Conservation (phyloP, 2,888 invertebrate species). For the Diogma glabrata region DNA sequence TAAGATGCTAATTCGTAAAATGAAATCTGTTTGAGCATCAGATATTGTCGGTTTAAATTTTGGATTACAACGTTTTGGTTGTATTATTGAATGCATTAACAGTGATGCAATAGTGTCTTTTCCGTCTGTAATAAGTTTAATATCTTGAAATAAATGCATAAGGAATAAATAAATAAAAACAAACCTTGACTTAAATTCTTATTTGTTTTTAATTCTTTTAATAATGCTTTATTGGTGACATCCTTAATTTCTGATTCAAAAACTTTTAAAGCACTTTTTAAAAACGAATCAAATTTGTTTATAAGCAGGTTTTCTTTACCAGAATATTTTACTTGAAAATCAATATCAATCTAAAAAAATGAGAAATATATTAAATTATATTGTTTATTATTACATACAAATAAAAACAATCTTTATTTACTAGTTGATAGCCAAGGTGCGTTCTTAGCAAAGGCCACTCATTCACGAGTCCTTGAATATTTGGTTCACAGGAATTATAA, state of each 20-base stretch:
- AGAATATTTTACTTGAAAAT: background rate
- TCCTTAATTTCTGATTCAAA: slow-evolving; percentile 11
- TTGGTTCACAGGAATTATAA: too few relatives aligned
- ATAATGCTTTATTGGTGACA: slow-evolving; percentile 3
- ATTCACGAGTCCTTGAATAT: too few relatives aligned
- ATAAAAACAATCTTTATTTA: too few relatives aligned
- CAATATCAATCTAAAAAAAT: slow-evolving; percentile 8
- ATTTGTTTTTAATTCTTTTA: background rate
- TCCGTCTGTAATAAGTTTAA: background rate
- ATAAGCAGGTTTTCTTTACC: slow-evolving; percentile 7
- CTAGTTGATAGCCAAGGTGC: too few relatives aligned
- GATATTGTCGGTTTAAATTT: background rate
- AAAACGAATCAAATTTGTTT: background rate
- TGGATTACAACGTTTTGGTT: background rate
- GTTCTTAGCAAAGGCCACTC: too few relatives aligned
- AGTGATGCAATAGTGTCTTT: background rate
- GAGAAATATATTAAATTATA: too few relatives aligned
- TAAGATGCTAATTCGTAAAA: slow-evolving; percentile 3
- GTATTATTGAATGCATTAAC: background rate
- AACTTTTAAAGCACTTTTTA: background rate
- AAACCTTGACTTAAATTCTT: background rate
- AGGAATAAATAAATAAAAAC: background rate
- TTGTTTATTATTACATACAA: too few relatives aligned
- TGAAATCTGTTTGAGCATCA: slow-evolving; percentile 6
- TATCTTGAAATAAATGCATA: background rate